Percentiles rank a stretch among this genome's conserved stretches.
These are phyloP conservation scores for Spondyliosoma cantharus DNA, from an alignment of 2,797 vertebrate species.

Conservation along the genomic window DNA sequence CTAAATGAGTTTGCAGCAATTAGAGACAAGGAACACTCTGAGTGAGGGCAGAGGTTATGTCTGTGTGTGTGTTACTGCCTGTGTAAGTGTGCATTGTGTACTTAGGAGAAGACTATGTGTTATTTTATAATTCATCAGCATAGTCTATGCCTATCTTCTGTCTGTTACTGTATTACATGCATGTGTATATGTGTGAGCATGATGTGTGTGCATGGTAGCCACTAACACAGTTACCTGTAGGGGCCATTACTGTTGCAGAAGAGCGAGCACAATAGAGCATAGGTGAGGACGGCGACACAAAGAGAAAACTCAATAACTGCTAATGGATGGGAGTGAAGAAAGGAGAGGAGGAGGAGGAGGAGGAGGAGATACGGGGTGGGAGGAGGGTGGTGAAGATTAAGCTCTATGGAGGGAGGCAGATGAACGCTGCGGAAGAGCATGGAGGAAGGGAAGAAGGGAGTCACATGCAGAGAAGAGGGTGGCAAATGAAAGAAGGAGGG, in stretches of 20 bases:
- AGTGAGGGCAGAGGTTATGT: constrained; percentile 64
- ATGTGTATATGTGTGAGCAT: neutral
- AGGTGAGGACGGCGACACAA: constrained; percentile 60
- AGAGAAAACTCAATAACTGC: constrained; percentile 70
- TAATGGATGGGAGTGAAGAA: constrained; percentile 61
- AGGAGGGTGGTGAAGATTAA: constrained; percentile 18
- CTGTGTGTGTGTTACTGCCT: constrained; percentile 19
- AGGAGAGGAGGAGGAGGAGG: constrained; percentile 21
- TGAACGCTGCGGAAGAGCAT: constrained; percentile 8
- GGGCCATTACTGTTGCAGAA: constrained; percentile 45
- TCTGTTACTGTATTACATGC: neutral
- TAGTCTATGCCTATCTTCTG: constrained; percentile 7
- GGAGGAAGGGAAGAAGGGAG: constrained; percentile 3
- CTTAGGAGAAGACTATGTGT: neutral
- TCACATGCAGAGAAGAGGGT: neutral
- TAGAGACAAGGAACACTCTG: constrained; percentile 66
- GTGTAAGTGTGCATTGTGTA: constrained; percentile 1
- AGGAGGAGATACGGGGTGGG: constrained; percentile 26
- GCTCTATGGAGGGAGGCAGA: constrained; percentile 6
- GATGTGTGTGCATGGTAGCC: constrained; percentile 6
- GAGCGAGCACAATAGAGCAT: constrained; percentile 42
- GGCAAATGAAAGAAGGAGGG: constrained; percentile 17
- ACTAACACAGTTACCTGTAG: constrained; percentile 33
- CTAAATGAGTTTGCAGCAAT: constrained; percentile 78
- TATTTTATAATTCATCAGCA: constrained; percentile 9